A percentile compares a stretch with the other conserved stretches of the same genome.
Evolutionary conservation across 1,140 invertebrate species (phyloP).

Genomic region (Drosophila tropicalis): DNA sequence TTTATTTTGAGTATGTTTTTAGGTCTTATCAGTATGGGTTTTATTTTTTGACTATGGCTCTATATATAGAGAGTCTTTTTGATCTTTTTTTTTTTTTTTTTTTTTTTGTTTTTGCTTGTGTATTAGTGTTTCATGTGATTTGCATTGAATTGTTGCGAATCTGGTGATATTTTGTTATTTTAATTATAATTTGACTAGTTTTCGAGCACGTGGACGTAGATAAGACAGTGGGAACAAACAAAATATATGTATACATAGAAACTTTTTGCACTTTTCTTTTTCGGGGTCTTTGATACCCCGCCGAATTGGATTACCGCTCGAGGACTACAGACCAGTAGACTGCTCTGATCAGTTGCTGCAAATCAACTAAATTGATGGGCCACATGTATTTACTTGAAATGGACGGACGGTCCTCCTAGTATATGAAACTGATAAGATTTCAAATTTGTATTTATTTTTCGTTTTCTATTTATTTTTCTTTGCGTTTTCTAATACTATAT

Average conservation of each 20-base stretch:
- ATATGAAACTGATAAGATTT: conserved; percentile 45
- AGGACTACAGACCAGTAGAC: conserved; percentile 16
- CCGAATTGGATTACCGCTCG: not conserved
- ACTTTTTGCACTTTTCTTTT: not conserved
- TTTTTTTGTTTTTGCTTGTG: conserved; percentile 16
- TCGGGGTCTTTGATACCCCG: not conserved
- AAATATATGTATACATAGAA: not conserved
- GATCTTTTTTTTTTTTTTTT: not conserved
- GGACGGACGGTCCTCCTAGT: too few relatives aligned
- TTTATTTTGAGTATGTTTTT: conserved; percentile 26
- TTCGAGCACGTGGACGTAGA: conserved; percentile 37
- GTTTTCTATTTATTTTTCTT: not conserved
- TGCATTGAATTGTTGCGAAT: conserved; percentile 18
- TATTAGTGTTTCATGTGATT: conserved; percentile 38
- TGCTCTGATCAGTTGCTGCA: conserved; percentile 44
- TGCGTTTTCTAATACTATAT: conserved; percentile 6
- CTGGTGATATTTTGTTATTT: conserved; percentile 35
- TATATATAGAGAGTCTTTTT: conserved; percentile 5
- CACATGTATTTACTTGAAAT: too few relatives aligned
- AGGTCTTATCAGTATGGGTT: conserved; percentile 30
- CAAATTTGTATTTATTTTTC: conserved; percentile 34
- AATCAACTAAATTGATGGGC: conserved; percentile 43
- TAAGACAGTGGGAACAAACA: not conserved
- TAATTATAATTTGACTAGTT: conserved; percentile 42
- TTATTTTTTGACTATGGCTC: not conserved